Base-by-base conservation (phyloP, 2,888 invertebrate genomes). In the Gandaritis pyraliata region DNA sequence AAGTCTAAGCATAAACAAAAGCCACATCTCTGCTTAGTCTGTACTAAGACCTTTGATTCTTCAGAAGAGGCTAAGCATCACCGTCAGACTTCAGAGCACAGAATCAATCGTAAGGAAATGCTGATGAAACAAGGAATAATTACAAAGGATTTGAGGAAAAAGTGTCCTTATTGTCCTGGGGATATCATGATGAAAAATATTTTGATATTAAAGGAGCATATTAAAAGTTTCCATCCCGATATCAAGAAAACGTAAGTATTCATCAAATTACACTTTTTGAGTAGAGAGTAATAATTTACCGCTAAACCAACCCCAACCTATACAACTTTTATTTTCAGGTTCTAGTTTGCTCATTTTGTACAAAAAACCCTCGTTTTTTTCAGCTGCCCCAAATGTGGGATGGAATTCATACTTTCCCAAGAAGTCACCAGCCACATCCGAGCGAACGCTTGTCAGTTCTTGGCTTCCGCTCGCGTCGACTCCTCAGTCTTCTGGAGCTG, bases 361-460 rank as follows among this genome's bases (percentile, higher is more conserved):
- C 8, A 33, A 33, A 30, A 33, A 33, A 33, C 33, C 0, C 1
- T 10, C 33, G 8, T 60, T 63, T 58, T 65, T 89, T 90, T 46
- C 83, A 95, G 95, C 59, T 97, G 97, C 77, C 93, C 95, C 0
- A 93, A 94, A 71, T 97, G 97, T 73, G 96, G 96, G 0, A 87
- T 93, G 78, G 86, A 90, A 11, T 96, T 97, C 77, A 93, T 94
- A 0, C 87, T 96, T 0, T 92, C 95, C 0, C 96, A 97, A 90
- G 96, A 96, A 76, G 93, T 97, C 11, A 94, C 95, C 0, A 93
- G 94, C 11, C 97, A 97, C 77, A 92, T 95, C n/a, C 90, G 94
- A 60, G 88, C 90, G 64, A 94, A 94, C 64, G 88, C 92, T 2
- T 96, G 94, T 78, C 90, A 86, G 39, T 93, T 93, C 65, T 76